A percentile compares a stretch with the other conserved stretches of the same genome.
Evolutionary conservation across 2,888 invertebrate genomes (phyloP).

Genomic region (Blastobasis lacticolella): DNA sequence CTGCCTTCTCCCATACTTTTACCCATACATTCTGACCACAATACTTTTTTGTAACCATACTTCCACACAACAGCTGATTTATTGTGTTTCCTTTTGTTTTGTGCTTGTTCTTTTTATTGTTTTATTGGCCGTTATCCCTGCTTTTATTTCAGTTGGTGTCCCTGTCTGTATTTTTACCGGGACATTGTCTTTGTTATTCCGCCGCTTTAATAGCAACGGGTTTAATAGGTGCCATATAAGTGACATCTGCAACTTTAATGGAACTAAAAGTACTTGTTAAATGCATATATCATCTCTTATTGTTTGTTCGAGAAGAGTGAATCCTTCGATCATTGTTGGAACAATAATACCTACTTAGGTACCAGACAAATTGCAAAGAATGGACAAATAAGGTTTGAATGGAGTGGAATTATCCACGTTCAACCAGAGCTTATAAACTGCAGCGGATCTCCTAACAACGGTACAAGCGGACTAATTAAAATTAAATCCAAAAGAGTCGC

Average conservation of each 20-base stretch:
- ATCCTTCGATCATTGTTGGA: too few species aligned
- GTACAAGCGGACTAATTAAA: conserved; percentile 54
- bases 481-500: conserved; percentile 43
- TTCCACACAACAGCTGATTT: conserved; percentile 50
- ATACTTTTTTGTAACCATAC: conserved; percentile 34
- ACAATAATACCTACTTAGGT: too few species aligned
- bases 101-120: conserved; percentile 32
- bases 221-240: background rate
- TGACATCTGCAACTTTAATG: too few species aligned
- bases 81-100: conserved; percentile 41
- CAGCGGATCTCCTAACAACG: conserved; percentile 39
- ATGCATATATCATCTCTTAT: too few species aligned
- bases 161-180: too few species aligned
- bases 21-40: conserved; percentile 19
- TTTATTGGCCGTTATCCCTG: conserved; percentile 15
- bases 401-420: too few species aligned
- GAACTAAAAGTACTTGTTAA: too few species aligned
- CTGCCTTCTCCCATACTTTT: conserved; percentile 24
- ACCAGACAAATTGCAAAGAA: too few species aligned
- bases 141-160: conserved; percentile 19
- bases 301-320: too few species aligned
- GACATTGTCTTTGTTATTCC: conserved; percentile 28
- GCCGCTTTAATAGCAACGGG: conserved; percentile 14
- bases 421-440: conserved; percentile 30
- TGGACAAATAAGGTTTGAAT: too few species aligned